These are phyloP conservation scores for Coracopsis vasa DNA, from an alignment of 2,113 vertebrate species.

Conservation along the genomic window DNA sequence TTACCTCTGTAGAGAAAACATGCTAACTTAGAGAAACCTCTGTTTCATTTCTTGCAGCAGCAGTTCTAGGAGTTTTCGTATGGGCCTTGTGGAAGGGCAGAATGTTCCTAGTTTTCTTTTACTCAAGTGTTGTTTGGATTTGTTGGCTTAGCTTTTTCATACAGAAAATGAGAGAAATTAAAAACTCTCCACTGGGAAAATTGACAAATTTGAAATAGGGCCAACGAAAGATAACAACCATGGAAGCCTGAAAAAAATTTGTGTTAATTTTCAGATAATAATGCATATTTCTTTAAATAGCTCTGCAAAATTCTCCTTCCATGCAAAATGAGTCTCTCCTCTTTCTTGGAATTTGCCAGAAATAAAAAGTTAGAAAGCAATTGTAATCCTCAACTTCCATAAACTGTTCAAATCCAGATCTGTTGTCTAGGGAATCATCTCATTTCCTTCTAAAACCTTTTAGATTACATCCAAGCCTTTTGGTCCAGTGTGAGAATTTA, in stretches of 20 bases:
- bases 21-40: background rate
- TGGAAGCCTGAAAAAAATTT: background rate
- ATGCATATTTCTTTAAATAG: slow-evolving; percentile 6
- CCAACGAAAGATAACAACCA: slow-evolving; percentile 27
- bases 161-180: background rate
- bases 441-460: slow-evolving; percentile 17
- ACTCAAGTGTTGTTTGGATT: background rate
- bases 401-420: slow-evolving; percentile 17
- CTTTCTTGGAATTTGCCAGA: background rate
- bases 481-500: background rate
- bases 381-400: background rate
- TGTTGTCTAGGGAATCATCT: slow-evolving; percentile 25
- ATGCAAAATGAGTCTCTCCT: background rate
- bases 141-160: background rate
- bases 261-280: slow-evolving; percentile 9
- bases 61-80: background rate
- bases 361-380: background rate
- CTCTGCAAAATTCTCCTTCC: background rate
- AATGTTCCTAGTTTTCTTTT: background rate
- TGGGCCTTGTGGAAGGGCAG: background rate
- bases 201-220: background rate
- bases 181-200: background rate
- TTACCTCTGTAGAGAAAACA: background rate
- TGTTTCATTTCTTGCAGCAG: background rate
- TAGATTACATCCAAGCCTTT: background rate